These are phyloP conservation scores for Drosophila micromelanica DNA, from an alignment of 1,140 invertebrate species.

Conservation along the genomic window DNA sequence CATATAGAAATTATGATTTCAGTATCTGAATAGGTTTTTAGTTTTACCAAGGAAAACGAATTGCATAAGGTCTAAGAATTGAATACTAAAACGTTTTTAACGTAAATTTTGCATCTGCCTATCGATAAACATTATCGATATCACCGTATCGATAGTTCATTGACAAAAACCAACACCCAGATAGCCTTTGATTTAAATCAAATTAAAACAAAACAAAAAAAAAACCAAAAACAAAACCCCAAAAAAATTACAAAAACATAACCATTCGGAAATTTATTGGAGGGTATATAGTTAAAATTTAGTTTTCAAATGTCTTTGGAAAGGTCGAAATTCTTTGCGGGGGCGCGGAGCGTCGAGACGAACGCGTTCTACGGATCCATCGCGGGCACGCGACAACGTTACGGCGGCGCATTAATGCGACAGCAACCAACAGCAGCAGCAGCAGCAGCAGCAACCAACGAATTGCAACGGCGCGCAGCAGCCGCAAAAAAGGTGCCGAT, in stretches of 20 bases:
- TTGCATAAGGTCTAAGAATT: too few relatives aligned
- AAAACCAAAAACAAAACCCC: background rate
- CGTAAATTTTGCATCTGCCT: too few relatives aligned
- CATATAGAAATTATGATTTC: too few relatives aligned
- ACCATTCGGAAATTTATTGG: constrained; percentile 3
- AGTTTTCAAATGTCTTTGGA: constrained; percentile 31
- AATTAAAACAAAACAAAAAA: background rate
- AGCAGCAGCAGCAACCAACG: background rate
- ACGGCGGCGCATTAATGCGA: background rate
- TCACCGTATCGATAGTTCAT: too few relatives aligned
- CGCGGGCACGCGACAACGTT: background rate
- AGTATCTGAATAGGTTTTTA: too few relatives aligned
- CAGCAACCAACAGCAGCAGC: background rate
- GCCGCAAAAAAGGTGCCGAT: background rate
- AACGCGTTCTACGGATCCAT: background rate
- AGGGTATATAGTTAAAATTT: constrained; percentile 1
- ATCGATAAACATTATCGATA: too few relatives aligned
- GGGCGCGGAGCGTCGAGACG: background rate
- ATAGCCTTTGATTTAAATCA: too few relatives aligned
- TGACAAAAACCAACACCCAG: too few relatives aligned
- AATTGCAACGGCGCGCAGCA: background rate
- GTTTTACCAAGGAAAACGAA: too few relatives aligned
- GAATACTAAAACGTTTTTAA: too few relatives aligned
- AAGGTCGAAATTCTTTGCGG: constrained; percentile 35
- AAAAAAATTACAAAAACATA: background rate